Conservation (phyloP, 2,797 vertebrate genomes). For the Stomatorhinus walkeri region DNA sequence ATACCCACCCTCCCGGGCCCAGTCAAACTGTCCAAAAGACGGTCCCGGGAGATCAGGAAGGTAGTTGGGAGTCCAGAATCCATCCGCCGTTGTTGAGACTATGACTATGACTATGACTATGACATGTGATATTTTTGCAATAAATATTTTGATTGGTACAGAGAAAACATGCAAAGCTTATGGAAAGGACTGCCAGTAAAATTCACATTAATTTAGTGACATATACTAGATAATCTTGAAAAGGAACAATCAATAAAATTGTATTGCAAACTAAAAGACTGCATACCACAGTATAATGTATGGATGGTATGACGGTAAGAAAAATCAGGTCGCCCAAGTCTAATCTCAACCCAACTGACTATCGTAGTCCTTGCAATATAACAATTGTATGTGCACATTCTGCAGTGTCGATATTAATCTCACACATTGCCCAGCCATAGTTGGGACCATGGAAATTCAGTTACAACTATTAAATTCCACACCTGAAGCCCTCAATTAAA, state of each 20-base stretch:
- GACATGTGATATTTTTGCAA: neutral
- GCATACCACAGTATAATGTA: neutral
- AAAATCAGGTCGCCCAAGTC: neutral
- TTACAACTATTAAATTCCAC: slow-evolving; percentile 68
- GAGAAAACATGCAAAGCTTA: neutral
- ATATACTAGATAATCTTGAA: neutral
- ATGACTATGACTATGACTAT: neutral
- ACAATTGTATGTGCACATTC: neutral
- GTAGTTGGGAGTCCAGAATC: neutral
- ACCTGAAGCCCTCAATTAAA: slow-evolving; percentile 53
- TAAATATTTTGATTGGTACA: neutral
- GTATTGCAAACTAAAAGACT: neutral
- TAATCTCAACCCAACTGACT: neutral
- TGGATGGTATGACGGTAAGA: neutral
- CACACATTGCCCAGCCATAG: neutral
- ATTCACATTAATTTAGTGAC: neutral
- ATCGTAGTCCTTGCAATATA: neutral
- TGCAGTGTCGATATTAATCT: neutral
- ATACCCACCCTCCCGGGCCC: neutral
- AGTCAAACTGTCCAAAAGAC: neutral
- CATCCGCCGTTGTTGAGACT: neutral
- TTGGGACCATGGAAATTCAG: neutral
- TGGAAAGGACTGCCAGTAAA: neutral
- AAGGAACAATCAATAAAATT: neutral
- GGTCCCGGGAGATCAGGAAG: neutral